Percentiles rank a stretch among this genome's conserved stretches.
Conservation (phyloP, 53 echinoderm and acorn worm genomes). For the Crossaster papposus region DNA sequence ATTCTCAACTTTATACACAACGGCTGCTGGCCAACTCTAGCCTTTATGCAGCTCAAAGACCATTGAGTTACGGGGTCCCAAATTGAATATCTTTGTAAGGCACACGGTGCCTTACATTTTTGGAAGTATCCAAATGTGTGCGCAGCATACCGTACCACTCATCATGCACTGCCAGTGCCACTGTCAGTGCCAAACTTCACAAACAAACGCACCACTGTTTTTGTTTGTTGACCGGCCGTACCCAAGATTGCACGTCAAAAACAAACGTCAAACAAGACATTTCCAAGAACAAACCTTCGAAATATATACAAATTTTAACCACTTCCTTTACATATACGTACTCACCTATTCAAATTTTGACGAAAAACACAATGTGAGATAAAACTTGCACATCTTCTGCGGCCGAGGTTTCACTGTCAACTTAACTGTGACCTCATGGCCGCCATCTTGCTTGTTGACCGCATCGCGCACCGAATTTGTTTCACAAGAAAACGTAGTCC, state of each 20-base stretch:
- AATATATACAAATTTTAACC: background rate
- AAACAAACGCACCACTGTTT: no score
- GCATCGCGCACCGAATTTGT: background rate
- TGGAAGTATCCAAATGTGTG: no score
- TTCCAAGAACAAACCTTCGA: background rate
- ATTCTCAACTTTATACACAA: no score
- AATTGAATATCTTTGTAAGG: no score
- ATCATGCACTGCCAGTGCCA: no score
- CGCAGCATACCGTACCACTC: no score
- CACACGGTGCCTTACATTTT: no score
- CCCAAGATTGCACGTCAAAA: background rate
- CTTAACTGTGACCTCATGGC: constrained; percentile 20
- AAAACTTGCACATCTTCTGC: background rate
- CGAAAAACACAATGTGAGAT: background rate
- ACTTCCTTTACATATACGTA: background rate
- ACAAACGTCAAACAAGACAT: background rate
- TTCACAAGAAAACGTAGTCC: constrained; percentile 34
- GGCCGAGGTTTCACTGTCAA: background rate
- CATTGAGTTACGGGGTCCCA: no score
- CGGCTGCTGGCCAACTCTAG: no score
- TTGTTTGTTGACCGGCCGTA: background rate
- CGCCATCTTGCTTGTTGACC: constrained; percentile 45
- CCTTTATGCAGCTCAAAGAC: no score
- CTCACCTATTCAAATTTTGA: constrained; percentile 15
- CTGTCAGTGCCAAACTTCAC: no score